A percentile compares a stretch with the other conserved stretches of the same genome.
Evolutionary conservation across 2,888 invertebrate genomes (phyloP).

Genomic region (Drosophila austrosaltans): DNA sequence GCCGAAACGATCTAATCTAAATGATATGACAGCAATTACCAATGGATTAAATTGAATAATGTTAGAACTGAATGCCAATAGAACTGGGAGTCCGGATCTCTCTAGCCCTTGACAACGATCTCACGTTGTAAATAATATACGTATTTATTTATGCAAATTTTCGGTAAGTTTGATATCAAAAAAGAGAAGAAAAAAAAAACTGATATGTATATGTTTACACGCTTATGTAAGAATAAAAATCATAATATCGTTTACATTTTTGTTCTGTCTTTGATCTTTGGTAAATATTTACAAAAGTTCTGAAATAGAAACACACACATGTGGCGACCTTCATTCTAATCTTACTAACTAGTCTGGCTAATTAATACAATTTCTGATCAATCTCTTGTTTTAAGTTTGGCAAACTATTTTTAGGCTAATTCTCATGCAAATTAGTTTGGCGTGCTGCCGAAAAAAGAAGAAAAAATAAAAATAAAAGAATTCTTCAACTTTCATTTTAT

Average conservation of each 20-base stretch:
- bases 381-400: neutral
- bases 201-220: neutral
- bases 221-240: neutral
- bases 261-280: neutral
- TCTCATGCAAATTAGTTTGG: slow-evolving; percentile 17
- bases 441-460: slow-evolving; percentile 24
- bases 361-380: slow-evolving; percentile 28
- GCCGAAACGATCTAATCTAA: slow-evolving; percentile 27
- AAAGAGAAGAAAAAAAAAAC: neutral
- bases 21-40: slow-evolving; percentile 49
- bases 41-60: slow-evolving; percentile 30
- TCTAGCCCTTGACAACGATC: slow-evolving; percentile 14
- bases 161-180: neutral
- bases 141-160: slow-evolving; percentile 4
- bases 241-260: neutral
- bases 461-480: too few relatives aligned
- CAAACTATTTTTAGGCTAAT: slow-evolving; percentile 18
- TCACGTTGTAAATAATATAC: neutral
- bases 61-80: neutral
- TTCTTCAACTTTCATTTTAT: too few relatives aligned
- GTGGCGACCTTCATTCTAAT: neutral
- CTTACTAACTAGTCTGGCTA: slow-evolving; percentile 25
- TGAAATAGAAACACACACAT: neutral
- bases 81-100: neutral
- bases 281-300: slow-evolving; percentile 15